Evolutionary conservation across 2,797 vertebrate genomes (phyloP).

Genomic region (Triplophysa bombifrons): DNA sequence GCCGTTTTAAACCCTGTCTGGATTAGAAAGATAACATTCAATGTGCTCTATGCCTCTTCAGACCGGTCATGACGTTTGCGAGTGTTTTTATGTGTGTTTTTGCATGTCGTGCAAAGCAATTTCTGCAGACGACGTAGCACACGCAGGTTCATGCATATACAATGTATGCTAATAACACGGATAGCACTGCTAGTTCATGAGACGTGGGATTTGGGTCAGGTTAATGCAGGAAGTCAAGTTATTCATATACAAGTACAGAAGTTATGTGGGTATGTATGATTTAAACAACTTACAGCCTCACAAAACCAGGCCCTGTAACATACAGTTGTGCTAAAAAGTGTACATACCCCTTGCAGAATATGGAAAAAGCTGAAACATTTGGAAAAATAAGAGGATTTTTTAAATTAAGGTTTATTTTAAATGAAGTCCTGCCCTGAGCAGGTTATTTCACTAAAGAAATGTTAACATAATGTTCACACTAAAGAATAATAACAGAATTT

Average conservation of each 20-base stretch:
- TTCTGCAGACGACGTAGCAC: not conserved
- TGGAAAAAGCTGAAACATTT: no score
- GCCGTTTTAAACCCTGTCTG: constrained; percentile 48
- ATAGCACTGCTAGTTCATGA: not conserved
- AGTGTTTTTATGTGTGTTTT: constrained; percentile 1
- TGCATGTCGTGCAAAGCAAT: constrained; percentile 15
- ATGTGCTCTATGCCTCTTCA: constrained; percentile 31
- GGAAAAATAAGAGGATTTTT: no score
- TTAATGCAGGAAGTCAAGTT: not conserved
- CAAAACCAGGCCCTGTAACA: no score
- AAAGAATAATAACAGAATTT: no score
- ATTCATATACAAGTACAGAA: not conserved
- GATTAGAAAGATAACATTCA: constrained; percentile 53
- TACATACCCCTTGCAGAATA: no score
- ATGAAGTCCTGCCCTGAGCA: no score
- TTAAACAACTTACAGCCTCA: no score
- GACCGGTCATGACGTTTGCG: constrained; percentile 51
- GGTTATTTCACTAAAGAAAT: no score
- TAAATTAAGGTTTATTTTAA: no score
- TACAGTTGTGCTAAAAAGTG: no score
- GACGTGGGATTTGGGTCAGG: not conserved
- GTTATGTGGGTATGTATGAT: not conserved
- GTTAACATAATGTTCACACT: no score
- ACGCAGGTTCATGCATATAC: not conserved
- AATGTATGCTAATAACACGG: not conserved